Base-by-base conservation (phyloP, 2,113 vertebrate genomes). In the Gambusia affinis region DNA sequence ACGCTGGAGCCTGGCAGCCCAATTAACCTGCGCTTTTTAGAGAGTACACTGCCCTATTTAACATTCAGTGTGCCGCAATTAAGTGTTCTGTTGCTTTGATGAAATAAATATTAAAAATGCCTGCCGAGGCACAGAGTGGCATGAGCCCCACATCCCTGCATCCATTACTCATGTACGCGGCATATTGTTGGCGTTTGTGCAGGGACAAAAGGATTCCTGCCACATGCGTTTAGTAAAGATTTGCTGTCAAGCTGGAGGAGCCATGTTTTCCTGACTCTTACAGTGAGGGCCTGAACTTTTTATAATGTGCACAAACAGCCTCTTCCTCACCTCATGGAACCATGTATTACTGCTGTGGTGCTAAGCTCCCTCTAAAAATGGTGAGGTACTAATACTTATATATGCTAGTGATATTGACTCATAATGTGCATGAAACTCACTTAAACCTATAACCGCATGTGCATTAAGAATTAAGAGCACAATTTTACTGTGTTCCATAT, bases 141-240 rank as follows among this genome's bases (percentile, higher is more conserved):
- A 73, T 42, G 51, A 65, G 67, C 71, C 61, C 75, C 78, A 80
- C 67, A 67, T 73, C 60, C 44, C 54, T 57, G 47, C 61, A 37
- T 70, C 69, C 78, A 86, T 92, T 91, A 89, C 75, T 87, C 78
- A 88, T 88, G 57, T 51, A 29, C 73, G 27, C 66, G 67, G 70
- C 60, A 72, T 67, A 73, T 86, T 83, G 86, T 80, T 90, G 89
- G 86, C 88, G 84, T 93, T 87, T 84, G 70, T 80, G 79, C 64
- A 44, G 31, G 67, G 33, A 75, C 64, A 73, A 65, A 87, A 89
- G 80, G 78, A 87, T 82, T 86, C 73, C 77, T 78, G 83, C 85
- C 84, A 76, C 86, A 90, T 89, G 89, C 92, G 93, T 94, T 93
- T 92, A 94, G 92, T 90, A 93, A 93, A 88, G 92, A 94, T 94